Base-by-base conservation (phyloP, 2,888 invertebrate species). In the Apocheima hispidaria region DNA sequence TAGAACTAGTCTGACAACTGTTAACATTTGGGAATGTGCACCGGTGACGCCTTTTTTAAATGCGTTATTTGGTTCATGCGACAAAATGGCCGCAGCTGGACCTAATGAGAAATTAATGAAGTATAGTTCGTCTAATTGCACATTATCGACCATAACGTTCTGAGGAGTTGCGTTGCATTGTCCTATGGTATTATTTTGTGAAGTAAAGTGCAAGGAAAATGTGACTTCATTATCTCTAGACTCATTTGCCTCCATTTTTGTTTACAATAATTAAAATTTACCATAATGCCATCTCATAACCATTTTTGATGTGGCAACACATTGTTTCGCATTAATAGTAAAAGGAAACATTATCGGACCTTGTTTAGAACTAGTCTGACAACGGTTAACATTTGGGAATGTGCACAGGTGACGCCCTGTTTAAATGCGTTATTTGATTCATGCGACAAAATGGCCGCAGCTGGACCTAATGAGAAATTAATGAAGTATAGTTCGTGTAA, bases 51-150 rank as follows among this genome's bases (percentile, higher is more conserved):
- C 83, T 77, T 83, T 75, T 71, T 73, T 77, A 81, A 83, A 79
- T 77, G 78, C 71, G 69, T 78, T 79, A 87, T 88, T 87, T 84
- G 59, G 87, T 84, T 72, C 88, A 80, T 70, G 56, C 67, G 84
- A 84, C 86, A 85, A 84, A 76, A 76, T 70, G 70, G 68, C 69
- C 71, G 65, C 67, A 52, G 67, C 53, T 66, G 59, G 65, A 43
- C 66, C 70, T 91, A 90, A 91, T 85, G 86, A 84, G 72, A 81
- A 83, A 86, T 87, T 87, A 89, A 90, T 90, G 79, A 80, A 71
- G 73, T 82, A 77, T 75, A 74, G 60, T 70, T 78, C 75, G 74
- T 70, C 68, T 81, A 78, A 81, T 82, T 50, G 36, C 18, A 40
- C 6, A 20, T 28, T 74, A 76, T 63, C 57, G 53, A 68, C 64